These are phyloP conservation scores for Chalcosyrphus nemorum DNA, from an alignment of 2,888 invertebrate species.

Conservation along the genomic window DNA sequence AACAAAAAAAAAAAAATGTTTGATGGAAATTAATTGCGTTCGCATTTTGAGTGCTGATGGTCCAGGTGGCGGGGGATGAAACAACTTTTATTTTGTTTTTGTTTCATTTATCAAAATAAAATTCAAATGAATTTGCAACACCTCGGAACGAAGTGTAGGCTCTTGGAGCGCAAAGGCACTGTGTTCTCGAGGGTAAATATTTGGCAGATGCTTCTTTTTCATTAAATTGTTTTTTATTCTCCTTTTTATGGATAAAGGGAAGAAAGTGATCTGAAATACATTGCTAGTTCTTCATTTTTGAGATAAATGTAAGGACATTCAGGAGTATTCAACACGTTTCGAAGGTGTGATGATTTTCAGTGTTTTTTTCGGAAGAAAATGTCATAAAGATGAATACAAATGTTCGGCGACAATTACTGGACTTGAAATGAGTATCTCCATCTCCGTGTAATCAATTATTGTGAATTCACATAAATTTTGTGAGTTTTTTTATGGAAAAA, in stretches of 20 bases:
- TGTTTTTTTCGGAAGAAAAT: slow-evolving; percentile 20
- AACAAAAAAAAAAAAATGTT: slow-evolving; percentile 40
- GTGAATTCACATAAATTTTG: neutral
- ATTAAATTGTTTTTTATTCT: neutral
- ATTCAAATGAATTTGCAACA: slow-evolving; percentile 46
- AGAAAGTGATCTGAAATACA: slow-evolving; percentile 4
- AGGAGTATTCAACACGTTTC: slow-evolving; percentile 44
- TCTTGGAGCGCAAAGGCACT: slow-evolving; percentile 1
- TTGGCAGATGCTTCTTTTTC: slow-evolving; percentile 12
- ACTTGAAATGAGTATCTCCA: neutral
- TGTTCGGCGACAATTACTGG: slow-evolving; percentile 9
- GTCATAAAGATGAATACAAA: slow-evolving; percentile 34
- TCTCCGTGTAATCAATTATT: slow-evolving; percentile 18
- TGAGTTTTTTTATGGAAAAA: neutral
- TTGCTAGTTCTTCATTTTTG: neutral
- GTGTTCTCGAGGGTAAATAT: slow-evolving; percentile 36
- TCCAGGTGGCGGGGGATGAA: neutral
- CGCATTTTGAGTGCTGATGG: slow-evolving; percentile 5
- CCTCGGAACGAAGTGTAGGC: neutral
- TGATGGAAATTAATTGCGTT: slow-evolving; percentile 70
- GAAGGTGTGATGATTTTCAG: slow-evolving; percentile 24
- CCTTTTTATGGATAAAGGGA: neutral
- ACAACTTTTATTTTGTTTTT: neutral
- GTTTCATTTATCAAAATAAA: slow-evolving; percentile 57
- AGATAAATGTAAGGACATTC: slow-evolving; percentile 46